These are phyloP conservation scores for Coreoperca whiteheadi DNA, from an alignment of 2,113 vertebrate species.

Conservation along the genomic window DNA sequence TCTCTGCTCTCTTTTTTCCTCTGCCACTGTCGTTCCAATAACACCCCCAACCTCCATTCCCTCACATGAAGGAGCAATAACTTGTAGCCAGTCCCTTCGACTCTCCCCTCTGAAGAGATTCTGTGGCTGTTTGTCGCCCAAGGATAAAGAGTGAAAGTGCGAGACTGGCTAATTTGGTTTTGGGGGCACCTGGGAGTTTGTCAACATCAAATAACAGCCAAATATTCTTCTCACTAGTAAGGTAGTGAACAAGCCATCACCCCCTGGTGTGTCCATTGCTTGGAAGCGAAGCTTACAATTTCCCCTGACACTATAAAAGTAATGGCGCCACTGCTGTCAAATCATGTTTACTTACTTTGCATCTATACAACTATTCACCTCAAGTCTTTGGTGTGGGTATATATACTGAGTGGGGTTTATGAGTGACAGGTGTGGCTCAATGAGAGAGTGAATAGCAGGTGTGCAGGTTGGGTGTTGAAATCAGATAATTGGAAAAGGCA, in stretches of 20 bases:
- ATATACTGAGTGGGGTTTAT: too few species aligned
- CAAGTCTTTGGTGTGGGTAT: too few species aligned
- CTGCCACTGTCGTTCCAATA: slow-evolving; percentile 61
- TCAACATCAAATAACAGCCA: slow-evolving; percentile 70
- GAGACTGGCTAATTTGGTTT: slow-evolving; percentile 75
- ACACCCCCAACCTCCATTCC: slow-evolving; percentile 62
- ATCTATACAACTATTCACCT: slow-evolving; percentile 7
- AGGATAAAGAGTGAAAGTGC: slow-evolving; percentile 55
- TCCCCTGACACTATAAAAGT: slow-evolving; percentile 47
- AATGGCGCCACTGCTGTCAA: slow-evolving; percentile 49
- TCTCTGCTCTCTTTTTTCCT: not conserved
- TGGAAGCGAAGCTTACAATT: slow-evolving; percentile 51
- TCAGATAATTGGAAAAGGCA: too few species aligned
- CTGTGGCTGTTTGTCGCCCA: slow-evolving; percentile 48
- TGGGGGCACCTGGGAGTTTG: slow-evolving; percentile 71
- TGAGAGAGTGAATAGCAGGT: too few species aligned
- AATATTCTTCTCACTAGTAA: slow-evolving; percentile 57
- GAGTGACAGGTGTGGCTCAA: too few species aligned
- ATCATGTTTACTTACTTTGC: slow-evolving; percentile 52
- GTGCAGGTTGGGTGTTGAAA: too few species aligned
- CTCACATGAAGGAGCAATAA: slow-evolving; percentile 77
- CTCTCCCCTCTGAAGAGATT: slow-evolving; percentile 57
- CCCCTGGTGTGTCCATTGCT: slow-evolving; percentile 35
- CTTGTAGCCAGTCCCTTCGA: slow-evolving; percentile 49
- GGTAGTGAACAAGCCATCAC: slow-evolving; percentile 49